Percentiles rank a stretch among this genome's conserved stretches.
phyloP scores from a whole-genome alignment of 2,113 vertebrate species.

The Nothoprocta perdicaria region DNA sequence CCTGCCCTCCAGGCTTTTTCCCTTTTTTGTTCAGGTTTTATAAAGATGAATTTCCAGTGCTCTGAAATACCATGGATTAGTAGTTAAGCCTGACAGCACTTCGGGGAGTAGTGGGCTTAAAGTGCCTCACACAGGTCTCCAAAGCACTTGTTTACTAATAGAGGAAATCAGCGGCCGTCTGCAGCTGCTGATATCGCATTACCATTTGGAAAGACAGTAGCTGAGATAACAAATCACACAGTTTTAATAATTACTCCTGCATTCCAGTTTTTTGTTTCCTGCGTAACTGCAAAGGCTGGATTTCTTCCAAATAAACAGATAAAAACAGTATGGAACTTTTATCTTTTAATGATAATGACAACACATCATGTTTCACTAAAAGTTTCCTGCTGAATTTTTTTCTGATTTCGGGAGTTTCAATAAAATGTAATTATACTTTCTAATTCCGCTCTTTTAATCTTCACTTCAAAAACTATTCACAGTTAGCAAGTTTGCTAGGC shows the following conservation, averaged over 20 bases:
- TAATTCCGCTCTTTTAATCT: slow-evolving; percentile 85
- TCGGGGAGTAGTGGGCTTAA: slow-evolving; percentile 88
- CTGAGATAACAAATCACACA: slow-evolving; percentile 88
- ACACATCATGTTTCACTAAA: slow-evolving; percentile 84
- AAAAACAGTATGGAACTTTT: slow-evolving; percentile 90
- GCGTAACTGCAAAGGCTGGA: slow-evolving; percentile 84
- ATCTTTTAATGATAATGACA: slow-evolving; percentile 88
- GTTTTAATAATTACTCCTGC: slow-evolving; percentile 90
- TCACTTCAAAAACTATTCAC: slow-evolving; percentile 81
- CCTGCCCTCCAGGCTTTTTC: slow-evolving; percentile 85
- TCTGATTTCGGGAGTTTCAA: slow-evolving; percentile 82
- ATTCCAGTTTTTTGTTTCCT: slow-evolving; percentile 84
- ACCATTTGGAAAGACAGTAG: slow-evolving; percentile 89
- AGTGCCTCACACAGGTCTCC: slow-evolving; percentile 88
- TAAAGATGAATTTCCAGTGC: slow-evolving; percentile 92
- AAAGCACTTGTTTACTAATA: slow-evolving; percentile 92
- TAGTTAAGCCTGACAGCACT: slow-evolving; percentile 91
- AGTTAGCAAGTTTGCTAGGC: slow-evolving; percentile 75
- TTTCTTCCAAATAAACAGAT: slow-evolving; percentile 88
- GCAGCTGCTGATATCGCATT: slow-evolving; percentile 89
- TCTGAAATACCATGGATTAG: slow-evolving; percentile 91
- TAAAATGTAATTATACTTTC: slow-evolving; percentile 88
- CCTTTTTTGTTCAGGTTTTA: slow-evolving; percentile 89
- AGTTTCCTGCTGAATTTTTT: slow-evolving; percentile 84
- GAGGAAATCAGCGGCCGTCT: slow-evolving; percentile 83